Base-by-base conservation (phyloP, 2,113 vertebrate species). In the Labeo rohita region DNA sequence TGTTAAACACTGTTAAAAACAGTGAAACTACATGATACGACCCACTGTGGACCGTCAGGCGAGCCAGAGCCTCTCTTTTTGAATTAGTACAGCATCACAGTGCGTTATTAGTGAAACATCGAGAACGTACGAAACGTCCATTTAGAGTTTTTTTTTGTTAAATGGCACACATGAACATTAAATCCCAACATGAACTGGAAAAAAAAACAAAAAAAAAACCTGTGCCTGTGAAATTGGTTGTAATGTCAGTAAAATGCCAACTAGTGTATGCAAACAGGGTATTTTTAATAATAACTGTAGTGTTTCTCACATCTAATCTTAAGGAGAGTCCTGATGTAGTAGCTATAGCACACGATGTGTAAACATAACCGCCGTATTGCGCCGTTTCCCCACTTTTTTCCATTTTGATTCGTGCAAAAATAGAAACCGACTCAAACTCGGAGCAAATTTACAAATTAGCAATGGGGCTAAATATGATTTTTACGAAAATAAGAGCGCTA, bases 401-500 rank as follows among this genome's bases (percentile, higher is more conserved):
- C 49, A 15, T 49, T 2, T 80, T 88, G 92, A 94, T 96, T 90
- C 92, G 95, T 96, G 96, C 96, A 96, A 95, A 93, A 95, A 95
- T 94, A 94, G 94, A 95, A 68, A 93, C 93, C 93, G 94, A 94
- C 94, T 96, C 92, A 93, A 94, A 93, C 93, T 96, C 94, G 93
- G 92, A 90, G 90, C 92, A 95, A 94, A 94, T 91, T 90, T 93
- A 94, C 93, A 94, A 93, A 91, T 95, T 95, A 95, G 91, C 82
- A 86, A 95, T 92, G 89, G 95, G 93, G 93, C 95, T 94, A 94
- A 95, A 94, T 94, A 95, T 95, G 94, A 90, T 93, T 93, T 90
- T 90, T 92, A 96, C 95, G 96, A 95, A 96, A 96, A 96, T 95
- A 97, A 96, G 92, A 95, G 95, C 94, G 95, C 95, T 97, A 97